These are phyloP conservation scores for Caenorhabditis sulstoni DNA, from an alignment of 2,888 invertebrate genomes.

Conservation along the genomic window DNA sequence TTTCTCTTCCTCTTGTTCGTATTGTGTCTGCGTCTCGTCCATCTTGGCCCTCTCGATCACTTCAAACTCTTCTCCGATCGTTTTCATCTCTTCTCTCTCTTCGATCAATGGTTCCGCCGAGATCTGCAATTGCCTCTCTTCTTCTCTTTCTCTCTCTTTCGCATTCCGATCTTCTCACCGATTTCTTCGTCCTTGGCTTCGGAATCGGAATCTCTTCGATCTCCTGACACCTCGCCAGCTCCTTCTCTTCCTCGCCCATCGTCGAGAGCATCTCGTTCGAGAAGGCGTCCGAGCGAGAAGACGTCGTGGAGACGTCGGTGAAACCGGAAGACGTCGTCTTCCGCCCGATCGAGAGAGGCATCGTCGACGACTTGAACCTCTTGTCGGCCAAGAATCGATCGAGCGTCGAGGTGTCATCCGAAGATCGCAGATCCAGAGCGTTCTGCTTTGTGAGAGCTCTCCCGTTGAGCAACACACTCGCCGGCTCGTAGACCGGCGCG, in stretches of 20 bases:
- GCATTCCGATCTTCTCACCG: constrained; percentile 13
- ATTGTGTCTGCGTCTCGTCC: constrained; percentile 5
- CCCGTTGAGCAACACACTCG: constrained; percentile 14
- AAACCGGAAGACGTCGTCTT: constrained; percentile 41
- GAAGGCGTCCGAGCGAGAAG: constrained; percentile 26
- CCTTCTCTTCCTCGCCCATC: constrained; percentile 34
- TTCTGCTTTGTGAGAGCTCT: constrained; percentile 41
- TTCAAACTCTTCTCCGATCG: constrained; percentile 48
- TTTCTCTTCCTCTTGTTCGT: neutral
- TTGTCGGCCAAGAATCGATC: constrained; percentile 25
- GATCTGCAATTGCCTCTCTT: constrained; percentile 23
- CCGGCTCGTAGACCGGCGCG: constrained; percentile 37
- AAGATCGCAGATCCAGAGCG: constrained; percentile 47
- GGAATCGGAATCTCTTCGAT: constrained; percentile 39
- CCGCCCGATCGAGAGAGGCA: constrained; percentile 39
- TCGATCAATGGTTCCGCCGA: constrained; percentile 44
- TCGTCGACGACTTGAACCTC: constrained; percentile 26
- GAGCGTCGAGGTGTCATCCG: constrained; percentile 19
- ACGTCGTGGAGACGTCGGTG: constrained; percentile 50
- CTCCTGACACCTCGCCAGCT: constrained; percentile 2
- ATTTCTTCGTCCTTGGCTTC: constrained; percentile 43
- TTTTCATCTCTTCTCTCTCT: constrained; percentile 16
- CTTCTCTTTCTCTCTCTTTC: neutral
- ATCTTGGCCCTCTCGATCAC: constrained; percentile 14
- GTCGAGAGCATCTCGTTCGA: constrained; percentile 28